phyloP scores from a whole-genome alignment of 2,888 invertebrate genomes.

The Drosophila borborema region DNA sequence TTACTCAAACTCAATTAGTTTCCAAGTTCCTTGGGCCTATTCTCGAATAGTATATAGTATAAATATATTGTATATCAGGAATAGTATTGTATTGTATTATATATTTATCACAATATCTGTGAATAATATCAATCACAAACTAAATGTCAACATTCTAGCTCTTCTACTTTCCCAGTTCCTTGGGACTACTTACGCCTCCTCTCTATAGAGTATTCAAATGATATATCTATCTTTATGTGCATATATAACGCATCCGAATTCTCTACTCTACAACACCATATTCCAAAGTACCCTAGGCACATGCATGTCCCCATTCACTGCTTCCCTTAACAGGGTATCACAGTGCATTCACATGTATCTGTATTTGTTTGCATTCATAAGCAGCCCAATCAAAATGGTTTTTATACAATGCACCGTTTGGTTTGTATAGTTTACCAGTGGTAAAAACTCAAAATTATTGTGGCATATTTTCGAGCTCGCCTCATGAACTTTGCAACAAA shows the following conservation, averaged over 20 bases:
- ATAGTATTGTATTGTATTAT: no score
- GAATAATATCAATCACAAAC: no score
- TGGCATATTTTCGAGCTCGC: slow-evolving; percentile 28
- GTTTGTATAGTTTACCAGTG: slow-evolving; percentile 27
- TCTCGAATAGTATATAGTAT: background rate
- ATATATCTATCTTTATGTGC: background rate
- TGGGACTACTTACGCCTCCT: background rate
- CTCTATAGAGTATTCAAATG: background rate
- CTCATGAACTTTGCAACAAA: slow-evolving; percentile 19
- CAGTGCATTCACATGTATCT: background rate
- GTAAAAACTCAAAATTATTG: slow-evolving; percentile 50
- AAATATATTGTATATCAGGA: no score
- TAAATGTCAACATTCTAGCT: background rate
- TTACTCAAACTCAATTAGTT: background rate
- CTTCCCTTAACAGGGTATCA: slow-evolving; percentile 6
- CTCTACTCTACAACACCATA: background rate
- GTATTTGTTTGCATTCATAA: slow-evolving; percentile 23
- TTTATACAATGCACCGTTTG: slow-evolving; percentile 30
- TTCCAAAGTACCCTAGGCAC: background rate
- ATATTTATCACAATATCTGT: no score
- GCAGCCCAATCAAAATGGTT: slow-evolving; percentile 42
- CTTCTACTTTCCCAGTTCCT: background rate
- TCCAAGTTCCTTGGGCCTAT: background rate
- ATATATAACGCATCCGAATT: background rate
- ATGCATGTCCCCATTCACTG: background rate